Base-by-base conservation (phyloP, 2,113 vertebrate species). In the Microtus ochrogaster region DNA sequence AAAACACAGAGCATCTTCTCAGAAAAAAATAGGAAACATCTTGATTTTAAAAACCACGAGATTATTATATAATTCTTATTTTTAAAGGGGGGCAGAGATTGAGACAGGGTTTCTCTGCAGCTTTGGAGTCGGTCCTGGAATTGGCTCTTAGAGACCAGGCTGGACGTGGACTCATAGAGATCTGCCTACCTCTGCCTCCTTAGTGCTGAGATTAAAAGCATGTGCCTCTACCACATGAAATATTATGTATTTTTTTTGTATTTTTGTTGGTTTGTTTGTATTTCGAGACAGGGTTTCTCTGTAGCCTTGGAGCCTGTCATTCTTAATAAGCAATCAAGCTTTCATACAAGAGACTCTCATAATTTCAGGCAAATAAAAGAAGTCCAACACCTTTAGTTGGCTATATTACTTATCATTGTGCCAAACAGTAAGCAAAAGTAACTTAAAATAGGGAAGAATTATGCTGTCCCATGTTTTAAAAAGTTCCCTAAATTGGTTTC, bases 21-120 rank as follows among this genome's bases (percentile, higher is more conserved):
- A 16, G 39, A 78, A 47, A 87, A 91, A 39, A 65, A 52, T 36
- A 26, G 77, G 74, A 97, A 97, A 61, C 12, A 89, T 0, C 70
- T 94, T 17, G 3, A 88, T 74, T 3, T 94, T 49, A 94, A 96
- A 74, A 92, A 78, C 0, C 7, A 76, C 16, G 65, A 76, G 7
- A 91, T 84, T 76, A 94, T 86, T n/a, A 49, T 94, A 96, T 77
- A 97, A 41, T 94, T 91, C 92, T 85, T 96, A 76, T 84, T 21
- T 58, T 58, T 21, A 21, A 2, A 21, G 6, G 58, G 19, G 19
- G 58, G 58, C 5, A 19, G 55, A 58, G 55, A 6, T 58, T 58
- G 19, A 58, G 58, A 58, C 19, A 58, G 58, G 5, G 5, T 7
- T 58, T 58, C 19, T 58, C 19, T 21, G 17, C 21, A 58, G 19